Evolutionary conservation across 2,888 invertebrate species (phyloP).

Genomic region (Acanthosepion lycidas): DNA sequence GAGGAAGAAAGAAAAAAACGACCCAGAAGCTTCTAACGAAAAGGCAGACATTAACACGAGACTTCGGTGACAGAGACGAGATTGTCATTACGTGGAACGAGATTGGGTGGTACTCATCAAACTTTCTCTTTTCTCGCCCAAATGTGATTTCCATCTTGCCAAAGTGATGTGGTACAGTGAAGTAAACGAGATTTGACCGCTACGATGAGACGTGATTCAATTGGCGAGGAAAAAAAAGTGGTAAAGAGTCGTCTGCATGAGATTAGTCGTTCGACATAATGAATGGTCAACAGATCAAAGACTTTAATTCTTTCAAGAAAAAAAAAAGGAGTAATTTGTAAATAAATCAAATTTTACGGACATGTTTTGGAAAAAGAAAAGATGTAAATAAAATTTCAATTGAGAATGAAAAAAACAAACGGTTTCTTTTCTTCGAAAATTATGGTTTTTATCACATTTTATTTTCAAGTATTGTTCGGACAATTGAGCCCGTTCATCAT

Average conservation of each 20-base stretch:
- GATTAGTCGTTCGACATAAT: background rate
- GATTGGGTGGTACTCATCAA: background rate
- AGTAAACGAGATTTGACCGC: background rate
- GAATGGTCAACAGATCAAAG: background rate
- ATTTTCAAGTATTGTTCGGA: no score
- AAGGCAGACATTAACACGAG: background rate
- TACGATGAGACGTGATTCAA: no score
- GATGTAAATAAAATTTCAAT: background rate
- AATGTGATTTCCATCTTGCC: background rate
- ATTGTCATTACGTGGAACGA: background rate
- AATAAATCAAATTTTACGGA: background rate
- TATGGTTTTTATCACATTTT: no score
- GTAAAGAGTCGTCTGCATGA: background rate
- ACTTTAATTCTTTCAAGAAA: background rate
- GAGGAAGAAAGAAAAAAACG: background rate
- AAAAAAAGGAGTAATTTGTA: background rate
- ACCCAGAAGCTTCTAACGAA: background rate
- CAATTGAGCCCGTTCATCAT: no score
- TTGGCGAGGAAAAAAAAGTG: background rate
- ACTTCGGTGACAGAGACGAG: background rate
- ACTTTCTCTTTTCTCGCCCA: background rate
- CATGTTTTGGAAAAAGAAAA: background rate
- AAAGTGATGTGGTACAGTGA: background rate
- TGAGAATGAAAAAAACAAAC: background rate
- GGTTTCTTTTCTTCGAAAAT: background rate